A percentile compares a stretch with the other conserved stretches of the same genome.
These are phyloP conservation scores for Hypsopygia costalis DNA, from an alignment of 2,888 invertebrate genomes.

Conservation along the genomic window DNA sequence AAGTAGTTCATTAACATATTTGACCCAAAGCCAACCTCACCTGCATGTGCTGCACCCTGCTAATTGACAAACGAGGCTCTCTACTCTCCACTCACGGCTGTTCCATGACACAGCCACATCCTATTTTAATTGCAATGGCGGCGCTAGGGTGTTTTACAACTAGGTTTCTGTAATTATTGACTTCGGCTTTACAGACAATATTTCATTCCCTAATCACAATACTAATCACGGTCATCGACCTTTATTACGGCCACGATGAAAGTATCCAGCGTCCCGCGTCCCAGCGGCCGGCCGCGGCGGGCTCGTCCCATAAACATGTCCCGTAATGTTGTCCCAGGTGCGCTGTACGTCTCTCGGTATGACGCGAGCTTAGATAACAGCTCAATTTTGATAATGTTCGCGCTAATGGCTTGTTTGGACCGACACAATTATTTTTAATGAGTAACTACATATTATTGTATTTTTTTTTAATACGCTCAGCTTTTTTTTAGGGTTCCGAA, in stretches of 20 bases:
- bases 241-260: constrained; percentile 5
- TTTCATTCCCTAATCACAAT: neutral
- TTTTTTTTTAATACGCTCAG: too few relatives aligned
- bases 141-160: too few relatives aligned
- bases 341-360: constrained; percentile 12
- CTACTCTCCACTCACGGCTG: too few relatives aligned
- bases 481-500: too few relatives aligned
- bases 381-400: constrained; percentile 9
- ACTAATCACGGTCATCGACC: constrained; percentile 2
- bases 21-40: too few relatives aligned
- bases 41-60: too few relatives aligned
- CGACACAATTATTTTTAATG: constrained; percentile 10
- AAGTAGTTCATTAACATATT: too few relatives aligned
- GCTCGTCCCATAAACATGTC: neutral
- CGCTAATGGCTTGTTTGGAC: constrained; percentile 10
- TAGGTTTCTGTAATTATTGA: neutral
- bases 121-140: too few relatives aligned
- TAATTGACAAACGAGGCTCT: too few relatives aligned
- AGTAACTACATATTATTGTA: constrained; percentile 1
- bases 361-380: constrained; percentile 16
- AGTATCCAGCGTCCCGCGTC: constrained; percentile 4
- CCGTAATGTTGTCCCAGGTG: constrained; percentile 14
- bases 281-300: neutral
- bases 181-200: neutral
- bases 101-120: too few relatives aligned